Percentiles rank a stretch among this genome's conserved stretches.
phyloP scores from a whole-genome alignment of 2,888 invertebrate species.

The Onchidella celtica region DNA sequence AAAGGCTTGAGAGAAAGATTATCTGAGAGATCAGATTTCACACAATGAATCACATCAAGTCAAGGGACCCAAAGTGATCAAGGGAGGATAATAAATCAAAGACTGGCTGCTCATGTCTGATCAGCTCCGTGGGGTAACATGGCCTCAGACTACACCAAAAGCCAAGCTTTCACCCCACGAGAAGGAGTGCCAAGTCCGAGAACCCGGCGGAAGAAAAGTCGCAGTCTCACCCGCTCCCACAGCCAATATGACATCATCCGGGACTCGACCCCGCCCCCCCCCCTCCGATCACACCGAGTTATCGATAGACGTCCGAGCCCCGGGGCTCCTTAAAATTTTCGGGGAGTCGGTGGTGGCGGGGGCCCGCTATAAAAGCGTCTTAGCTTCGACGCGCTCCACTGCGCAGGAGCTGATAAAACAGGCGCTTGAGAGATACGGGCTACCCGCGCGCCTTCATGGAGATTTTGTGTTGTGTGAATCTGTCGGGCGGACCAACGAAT shows the following conservation, averaged over 20 bases:
- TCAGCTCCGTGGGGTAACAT: neutral
- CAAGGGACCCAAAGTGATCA: neutral
- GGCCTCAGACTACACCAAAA: neutral
- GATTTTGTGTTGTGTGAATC: constrained; percentile 76
- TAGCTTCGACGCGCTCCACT: constrained; percentile 73
- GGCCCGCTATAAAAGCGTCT: constrained; percentile 75
- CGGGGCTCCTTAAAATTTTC: constrained; percentile 74
- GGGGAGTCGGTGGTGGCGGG: constrained; percentile 73
- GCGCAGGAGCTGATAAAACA: constrained; percentile 74
- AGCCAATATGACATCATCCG: constrained; percentile 14
- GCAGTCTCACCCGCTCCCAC: constrained; percentile 18
- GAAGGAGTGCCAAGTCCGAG: constrained; percentile 6
- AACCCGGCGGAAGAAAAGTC: constrained; percentile 5
- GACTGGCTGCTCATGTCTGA: neutral
- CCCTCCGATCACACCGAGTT: constrained; percentile 58
- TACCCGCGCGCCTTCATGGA: constrained; percentile 58
- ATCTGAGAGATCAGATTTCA: neutral
- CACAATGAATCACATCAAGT: neutral
- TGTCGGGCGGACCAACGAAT: constrained; percentile 59
- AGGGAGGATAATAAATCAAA: neutral
- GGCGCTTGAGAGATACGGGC: constrained; percentile 72
- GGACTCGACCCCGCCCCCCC: neutral
- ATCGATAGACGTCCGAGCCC: constrained; percentile 71
- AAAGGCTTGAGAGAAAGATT: neutral
- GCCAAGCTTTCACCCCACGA: constrained; percentile 2